Conservation (phyloP, 2,888 invertebrate species). For the Erebia ligea region DNA sequence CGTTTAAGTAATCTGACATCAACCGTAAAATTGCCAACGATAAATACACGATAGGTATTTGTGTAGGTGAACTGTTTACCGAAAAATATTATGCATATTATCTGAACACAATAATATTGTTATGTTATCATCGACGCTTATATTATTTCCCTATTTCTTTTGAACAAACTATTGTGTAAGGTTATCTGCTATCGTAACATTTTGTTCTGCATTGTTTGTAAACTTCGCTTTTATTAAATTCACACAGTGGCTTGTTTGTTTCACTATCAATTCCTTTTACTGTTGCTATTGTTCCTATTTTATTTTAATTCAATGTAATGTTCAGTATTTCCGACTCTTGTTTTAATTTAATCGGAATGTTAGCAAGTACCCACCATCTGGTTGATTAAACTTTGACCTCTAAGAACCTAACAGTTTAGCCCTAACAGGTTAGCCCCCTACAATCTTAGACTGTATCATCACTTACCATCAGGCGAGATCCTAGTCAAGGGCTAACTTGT, state of each 20-base stretch:
- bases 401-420: no score
- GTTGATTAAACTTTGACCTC: no score
- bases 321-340: not conserved
- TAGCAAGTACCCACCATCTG: not conserved
- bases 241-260: slow-evolving; percentile 28
- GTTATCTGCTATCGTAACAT: slow-evolving; percentile 48
- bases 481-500: no score
- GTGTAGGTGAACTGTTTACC: not conserved
- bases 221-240: slow-evolving; percentile 19
- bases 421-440: no score
- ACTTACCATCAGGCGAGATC: no score
- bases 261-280: slow-evolving; percentile 22
- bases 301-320: slow-evolving; percentile 36
- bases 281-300: slow-evolving; percentile 29
- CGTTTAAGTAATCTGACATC: not conserved
- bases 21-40: not conserved
- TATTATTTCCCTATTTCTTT: slow-evolving; percentile 55
- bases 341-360: not conserved
- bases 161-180: slow-evolving; percentile 49
- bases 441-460: no score
- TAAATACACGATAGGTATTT: not conserved
- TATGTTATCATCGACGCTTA: not conserved
- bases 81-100: not conserved
- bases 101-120: not conserved
- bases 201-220: slow-evolving; percentile 32